Evolutionary conservation across 2,113 vertebrate species (phyloP).

Genomic region (Epinephelus fuscoguttatus): DNA sequence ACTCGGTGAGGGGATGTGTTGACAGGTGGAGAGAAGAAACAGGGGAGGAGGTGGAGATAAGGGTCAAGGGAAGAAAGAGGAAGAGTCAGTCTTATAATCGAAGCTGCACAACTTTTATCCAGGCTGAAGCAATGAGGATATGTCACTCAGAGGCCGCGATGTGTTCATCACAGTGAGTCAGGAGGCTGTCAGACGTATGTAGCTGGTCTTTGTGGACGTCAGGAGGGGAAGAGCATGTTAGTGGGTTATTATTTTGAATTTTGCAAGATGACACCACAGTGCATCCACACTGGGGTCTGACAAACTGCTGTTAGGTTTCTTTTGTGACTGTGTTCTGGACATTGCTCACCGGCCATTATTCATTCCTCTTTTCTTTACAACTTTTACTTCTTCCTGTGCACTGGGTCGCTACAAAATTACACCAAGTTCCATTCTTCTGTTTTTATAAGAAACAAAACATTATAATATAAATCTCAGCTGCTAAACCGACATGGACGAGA

Average conservation of each 20-base stretch:
- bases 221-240: not conserved
- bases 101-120: not conserved
- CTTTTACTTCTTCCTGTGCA: not conserved
- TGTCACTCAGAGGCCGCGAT: slow-evolving; percentile 17
- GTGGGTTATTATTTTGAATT: not conserved
- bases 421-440: not conserved
- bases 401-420: not conserved
- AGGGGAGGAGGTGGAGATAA: not conserved
- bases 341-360: not conserved
- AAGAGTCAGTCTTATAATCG: slow-evolving; percentile 1
- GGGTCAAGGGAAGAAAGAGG: slow-evolving; percentile 6
- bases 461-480: not conserved
- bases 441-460: not conserved
- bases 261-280: not conserved
- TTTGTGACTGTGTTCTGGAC: not conserved
- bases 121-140: not conserved
- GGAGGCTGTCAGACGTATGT: not conserved
- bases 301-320: not conserved
- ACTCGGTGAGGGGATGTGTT: not conserved
- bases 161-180: not conserved
- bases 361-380: not conserved
- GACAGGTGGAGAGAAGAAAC: slow-evolving; percentile 6
- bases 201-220: not conserved
- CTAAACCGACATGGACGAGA: not conserved
- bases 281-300: not conserved